These are phyloP conservation scores for Caenorhabditis imperialis DNA, from an alignment of 2,888 invertebrate genomes.

Conservation along the genomic window DNA sequence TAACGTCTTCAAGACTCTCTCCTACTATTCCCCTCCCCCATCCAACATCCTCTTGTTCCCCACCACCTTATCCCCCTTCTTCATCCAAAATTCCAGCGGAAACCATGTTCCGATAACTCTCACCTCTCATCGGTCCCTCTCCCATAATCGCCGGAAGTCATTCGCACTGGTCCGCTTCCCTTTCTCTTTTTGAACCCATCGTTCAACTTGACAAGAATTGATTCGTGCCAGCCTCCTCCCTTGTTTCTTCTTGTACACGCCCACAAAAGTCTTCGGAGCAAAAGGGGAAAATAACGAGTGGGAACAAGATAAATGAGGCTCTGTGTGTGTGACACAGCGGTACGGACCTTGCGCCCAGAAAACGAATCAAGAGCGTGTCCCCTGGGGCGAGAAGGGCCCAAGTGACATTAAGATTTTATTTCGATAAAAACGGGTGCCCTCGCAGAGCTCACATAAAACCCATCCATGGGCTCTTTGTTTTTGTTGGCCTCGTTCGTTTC, in stretches of 20 bases:
- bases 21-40: no score
- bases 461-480: conserved; percentile 20
- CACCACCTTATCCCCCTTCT: no score
- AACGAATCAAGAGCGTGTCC: conserved; percentile 51
- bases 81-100: background rate
- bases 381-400: conserved; percentile 36
- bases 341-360: conserved; percentile 2
- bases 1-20: no score
- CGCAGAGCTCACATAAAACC: conserved; percentile 36
- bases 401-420: conserved; percentile 60
- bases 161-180: background rate
- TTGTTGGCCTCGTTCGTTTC: conserved; percentile 6
- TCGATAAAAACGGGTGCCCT: conserved; percentile 52
- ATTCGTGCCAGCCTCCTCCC: conserved; percentile 18
- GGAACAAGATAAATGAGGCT: conserved; percentile 41
- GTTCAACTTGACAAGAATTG: conserved; percentile 40
- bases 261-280: conserved; percentile 16
- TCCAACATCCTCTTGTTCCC: no score
- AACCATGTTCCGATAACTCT: background rate
- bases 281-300: conserved; percentile 10
- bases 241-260: conserved; percentile 11
- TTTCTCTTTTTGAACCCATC: conserved; percentile 20
- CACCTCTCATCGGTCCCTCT: background rate
- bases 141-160: conserved; percentile 7
- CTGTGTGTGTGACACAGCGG: conserved; percentile 21